Percentiles rank a stretch among this genome's conserved stretches.
These are phyloP conservation scores for Zaprionus vittiger DNA, from an alignment of 1,140 invertebrate genomes.

Conservation along the genomic window DNA sequence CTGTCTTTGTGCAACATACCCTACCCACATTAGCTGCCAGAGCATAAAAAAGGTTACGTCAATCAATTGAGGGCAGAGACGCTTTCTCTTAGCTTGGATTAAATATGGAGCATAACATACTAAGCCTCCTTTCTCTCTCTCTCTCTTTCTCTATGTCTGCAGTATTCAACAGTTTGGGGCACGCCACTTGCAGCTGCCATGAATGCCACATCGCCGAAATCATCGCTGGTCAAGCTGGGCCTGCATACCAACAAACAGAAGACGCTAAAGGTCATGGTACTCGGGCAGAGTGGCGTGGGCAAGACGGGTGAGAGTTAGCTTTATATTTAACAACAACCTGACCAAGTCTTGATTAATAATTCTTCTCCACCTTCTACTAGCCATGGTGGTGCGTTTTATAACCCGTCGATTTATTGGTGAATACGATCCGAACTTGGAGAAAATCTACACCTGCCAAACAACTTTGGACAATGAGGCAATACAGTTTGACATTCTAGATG, in stretches of 20 bases:
- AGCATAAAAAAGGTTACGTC: constrained; percentile 54
- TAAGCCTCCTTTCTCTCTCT: not conserved
- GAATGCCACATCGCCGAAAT: constrained; percentile 87
- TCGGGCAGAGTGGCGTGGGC: constrained; percentile 91
- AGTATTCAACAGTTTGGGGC: not conserved
- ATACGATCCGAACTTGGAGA: constrained; percentile 92
- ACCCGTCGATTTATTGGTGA: constrained; percentile 93
- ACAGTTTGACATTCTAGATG: constrained; percentile 92
- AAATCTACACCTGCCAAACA: constrained; percentile 91
- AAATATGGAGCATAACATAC: not conserved
- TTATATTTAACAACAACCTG: not conserved
- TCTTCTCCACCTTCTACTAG: constrained; percentile 78
- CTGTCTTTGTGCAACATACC: not conserved
- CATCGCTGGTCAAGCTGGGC: constrained; percentile 87
- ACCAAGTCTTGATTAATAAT: not conserved
- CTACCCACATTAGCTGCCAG: constrained; percentile 3
- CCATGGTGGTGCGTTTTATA: constrained; percentile 92
- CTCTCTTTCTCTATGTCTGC: not conserved
- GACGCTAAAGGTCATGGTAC: constrained; percentile 89
- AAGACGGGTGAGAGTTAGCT: constrained; percentile 88
- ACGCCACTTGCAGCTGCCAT: constrained; percentile 58
- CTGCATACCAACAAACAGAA: constrained; percentile 86
- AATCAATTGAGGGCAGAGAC: constrained; percentile 27
- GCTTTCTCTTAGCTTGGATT: not conserved
- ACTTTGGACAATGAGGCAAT: constrained; percentile 91